Evolutionary conservation across 2,113 vertebrate species (phyloP).

Genomic region (Ursus arctos): DNA sequence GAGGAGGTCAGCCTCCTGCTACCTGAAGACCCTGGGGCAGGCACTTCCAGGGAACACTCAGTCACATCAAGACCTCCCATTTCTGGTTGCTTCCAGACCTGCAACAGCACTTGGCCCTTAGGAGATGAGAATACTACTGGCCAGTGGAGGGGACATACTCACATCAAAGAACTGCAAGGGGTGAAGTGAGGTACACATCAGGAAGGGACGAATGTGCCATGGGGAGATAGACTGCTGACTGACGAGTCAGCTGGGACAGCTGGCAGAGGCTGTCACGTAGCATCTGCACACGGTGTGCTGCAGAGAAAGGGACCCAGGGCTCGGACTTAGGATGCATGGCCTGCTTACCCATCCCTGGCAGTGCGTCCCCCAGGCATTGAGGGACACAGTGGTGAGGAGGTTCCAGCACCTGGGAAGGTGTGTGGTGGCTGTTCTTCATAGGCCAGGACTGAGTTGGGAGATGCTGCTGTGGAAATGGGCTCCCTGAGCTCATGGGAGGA

Average conservation of each 20-base stretch:
- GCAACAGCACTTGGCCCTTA: background rate
- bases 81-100: background rate
- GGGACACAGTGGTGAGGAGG: background rate
- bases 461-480: background rate
- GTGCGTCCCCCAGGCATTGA: background rate
- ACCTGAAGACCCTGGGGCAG: background rate
- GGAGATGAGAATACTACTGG: background rate
- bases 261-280: too few relatives aligned
- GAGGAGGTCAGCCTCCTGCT: background rate
- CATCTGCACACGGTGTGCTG: too few relatives aligned
- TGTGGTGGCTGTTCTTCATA: background rate
- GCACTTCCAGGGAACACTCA: background rate
- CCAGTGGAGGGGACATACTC: too few relatives aligned
- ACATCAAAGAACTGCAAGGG: background rate
- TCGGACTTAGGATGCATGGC: too few relatives aligned
- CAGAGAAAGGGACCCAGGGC: background rate
- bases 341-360: background rate
- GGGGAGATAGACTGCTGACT: background rate
- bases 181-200: too few relatives aligned
- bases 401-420: background rate
- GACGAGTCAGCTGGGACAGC: background rate
- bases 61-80: background rate
- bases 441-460: background rate
- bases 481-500: background rate
- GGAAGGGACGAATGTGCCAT: background rate